Percentiles rank a stretch among this genome's conserved stretches.
phyloP scores from a whole-genome alignment of 2,888 invertebrate genomes.

The Ornithoptera alexandrae region DNA sequence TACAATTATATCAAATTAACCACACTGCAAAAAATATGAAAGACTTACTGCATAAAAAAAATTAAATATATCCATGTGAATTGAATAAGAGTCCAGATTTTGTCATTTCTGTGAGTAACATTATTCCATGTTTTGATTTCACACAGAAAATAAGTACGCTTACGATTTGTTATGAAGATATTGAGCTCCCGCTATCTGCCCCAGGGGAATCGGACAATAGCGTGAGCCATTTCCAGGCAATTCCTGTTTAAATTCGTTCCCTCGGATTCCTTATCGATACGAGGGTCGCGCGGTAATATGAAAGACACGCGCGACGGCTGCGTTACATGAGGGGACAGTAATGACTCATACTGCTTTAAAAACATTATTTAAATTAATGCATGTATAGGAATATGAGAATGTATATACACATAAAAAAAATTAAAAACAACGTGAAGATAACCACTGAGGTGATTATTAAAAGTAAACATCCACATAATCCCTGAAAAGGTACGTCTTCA shows the following conservation, averaged over 20 bases:
- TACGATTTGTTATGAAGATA: constrained; percentile 60
- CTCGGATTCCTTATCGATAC: constrained; percentile 67
- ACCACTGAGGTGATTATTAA: too few relatives aligned
- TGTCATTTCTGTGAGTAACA: not conserved
- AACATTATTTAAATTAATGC: not conserved
- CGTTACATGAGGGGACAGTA: constrained; percentile 43
- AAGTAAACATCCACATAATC: too few relatives aligned
- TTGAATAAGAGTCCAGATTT: not conserved
- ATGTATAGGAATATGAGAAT: too few relatives aligned
- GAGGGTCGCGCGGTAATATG: constrained; percentile 38
- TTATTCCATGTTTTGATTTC: constrained; percentile 62
- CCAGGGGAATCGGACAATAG: constrained; percentile 68
- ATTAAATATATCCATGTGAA: too few relatives aligned
- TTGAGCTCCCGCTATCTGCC: constrained; percentile 64
- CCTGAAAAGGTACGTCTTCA: too few relatives aligned
- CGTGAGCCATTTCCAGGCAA: constrained; percentile 74
- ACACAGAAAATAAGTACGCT: constrained; percentile 69
- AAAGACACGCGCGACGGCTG: constrained; percentile 43
- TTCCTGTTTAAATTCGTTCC: constrained; percentile 74
- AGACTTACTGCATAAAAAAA: too few relatives aligned
- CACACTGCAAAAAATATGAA: too few relatives aligned
- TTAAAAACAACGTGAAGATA: too few relatives aligned
- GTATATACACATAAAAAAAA: too few relatives aligned
- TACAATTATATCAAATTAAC: too few relatives aligned
- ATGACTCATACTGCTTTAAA: constrained; percentile 42